Evolutionary conservation across 2,888 invertebrate genomes (phyloP).

Genomic region (Cloeon dipterum): DNA sequence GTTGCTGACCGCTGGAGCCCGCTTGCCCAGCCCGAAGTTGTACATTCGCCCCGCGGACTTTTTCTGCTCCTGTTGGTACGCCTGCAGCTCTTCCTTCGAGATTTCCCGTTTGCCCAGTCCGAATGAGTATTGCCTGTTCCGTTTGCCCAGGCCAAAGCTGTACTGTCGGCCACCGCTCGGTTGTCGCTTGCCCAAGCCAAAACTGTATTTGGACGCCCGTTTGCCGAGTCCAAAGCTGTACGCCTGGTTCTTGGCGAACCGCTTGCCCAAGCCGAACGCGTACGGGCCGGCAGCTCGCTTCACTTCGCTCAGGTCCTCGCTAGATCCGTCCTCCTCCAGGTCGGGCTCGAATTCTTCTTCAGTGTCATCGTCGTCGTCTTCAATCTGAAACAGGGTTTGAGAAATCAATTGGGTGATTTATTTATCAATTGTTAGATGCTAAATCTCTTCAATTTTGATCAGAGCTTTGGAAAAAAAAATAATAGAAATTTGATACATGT

Average conservation of each 20-base stretch:
- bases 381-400: too few species aligned
- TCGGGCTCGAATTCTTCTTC: not conserved
- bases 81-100: too few species aligned
- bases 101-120: conserved; percentile 28
- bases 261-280: conserved; percentile 5
- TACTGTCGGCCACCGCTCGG: conserved; percentile 6
- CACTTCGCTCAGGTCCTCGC: not conserved
- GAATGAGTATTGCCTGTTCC: conserved; percentile 22
- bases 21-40: too few species aligned
- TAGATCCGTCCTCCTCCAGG: not conserved
- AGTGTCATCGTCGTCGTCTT: conserved; percentile 1
- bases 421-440: too few species aligned
- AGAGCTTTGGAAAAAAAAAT: too few species aligned
- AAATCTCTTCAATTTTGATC: too few species aligned
- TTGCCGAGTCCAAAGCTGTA: conserved; percentile 51
- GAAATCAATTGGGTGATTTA: too few species aligned
- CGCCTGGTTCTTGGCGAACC: conserved; percentile 17
- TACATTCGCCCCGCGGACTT: too few species aligned
- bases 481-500: too few species aligned
- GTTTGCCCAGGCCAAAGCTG: conserved; percentile 13
- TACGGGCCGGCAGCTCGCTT: conserved; percentile 1
- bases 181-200: conserved; percentile 9
- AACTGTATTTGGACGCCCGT: conserved; percentile 7
- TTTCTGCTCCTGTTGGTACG: too few species aligned
- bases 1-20: too few species aligned